These are phyloP conservation scores for Sebastes nivosus DNA, from an alignment of 2,797 vertebrate species.

Conservation along the genomic window DNA sequence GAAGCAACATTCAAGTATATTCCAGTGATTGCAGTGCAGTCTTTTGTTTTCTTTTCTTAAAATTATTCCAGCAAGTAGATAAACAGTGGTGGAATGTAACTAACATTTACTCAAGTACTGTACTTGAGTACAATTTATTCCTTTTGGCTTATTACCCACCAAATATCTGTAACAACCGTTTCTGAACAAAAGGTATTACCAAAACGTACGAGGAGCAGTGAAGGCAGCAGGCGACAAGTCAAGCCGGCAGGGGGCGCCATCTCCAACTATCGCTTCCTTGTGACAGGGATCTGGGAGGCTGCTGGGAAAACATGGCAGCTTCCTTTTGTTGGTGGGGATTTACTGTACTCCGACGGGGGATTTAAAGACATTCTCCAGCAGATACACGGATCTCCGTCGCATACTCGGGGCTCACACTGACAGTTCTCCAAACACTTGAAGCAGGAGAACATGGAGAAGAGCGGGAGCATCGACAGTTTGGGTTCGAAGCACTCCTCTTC, in stretches of 20 bases:
- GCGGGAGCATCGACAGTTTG: constrained; percentile 79
- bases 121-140: background rate
- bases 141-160: background rate
- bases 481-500: constrained; percentile 81
- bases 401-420: background rate
- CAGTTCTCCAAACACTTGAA: background rate
- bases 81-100: too few species aligned
- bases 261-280: background rate
- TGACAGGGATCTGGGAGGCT: constrained; percentile 54
- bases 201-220: background rate
- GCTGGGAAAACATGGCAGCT: constrained; percentile 85
- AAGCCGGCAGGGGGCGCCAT: constrained; percentile 48
- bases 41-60: background rate
- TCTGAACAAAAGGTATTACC: background rate
- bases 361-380: constrained; percentile 21
- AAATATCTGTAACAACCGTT: background rate
- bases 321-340: constrained; percentile 70
- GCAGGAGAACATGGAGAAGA: constrained; percentile 78
- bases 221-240: background rate
- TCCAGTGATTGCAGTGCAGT: background rate
- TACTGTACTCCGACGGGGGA: constrained; percentile 8
- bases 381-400: background rate
- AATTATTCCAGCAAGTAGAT: background rate
- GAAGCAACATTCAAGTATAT: background rate
- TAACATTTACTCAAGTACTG: too few species aligned